phyloP scores from a whole-genome alignment of 2,113 vertebrate species.

The Vulpes vulpes region DNA sequence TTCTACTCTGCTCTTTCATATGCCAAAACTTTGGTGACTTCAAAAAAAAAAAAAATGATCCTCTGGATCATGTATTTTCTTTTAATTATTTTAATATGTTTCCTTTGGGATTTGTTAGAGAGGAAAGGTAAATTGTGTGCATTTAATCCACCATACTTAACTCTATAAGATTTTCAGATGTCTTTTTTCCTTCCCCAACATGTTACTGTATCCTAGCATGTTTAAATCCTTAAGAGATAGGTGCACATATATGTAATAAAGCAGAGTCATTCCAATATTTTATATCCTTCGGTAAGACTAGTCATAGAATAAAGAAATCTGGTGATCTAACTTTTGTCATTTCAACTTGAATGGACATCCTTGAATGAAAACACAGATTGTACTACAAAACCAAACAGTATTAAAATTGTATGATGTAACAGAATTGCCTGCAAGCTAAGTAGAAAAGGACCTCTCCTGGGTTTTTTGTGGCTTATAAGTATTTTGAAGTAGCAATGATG shows the following conservation, averaged over 20 bases:
- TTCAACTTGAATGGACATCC: conserved; percentile 73
- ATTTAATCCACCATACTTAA: neutral
- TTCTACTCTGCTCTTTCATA: neutral
- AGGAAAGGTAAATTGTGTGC: neutral
- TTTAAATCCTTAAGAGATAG: conserved; percentile 79
- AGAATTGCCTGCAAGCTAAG: conserved; percentile 49
- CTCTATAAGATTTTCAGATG: conserved; percentile 5
- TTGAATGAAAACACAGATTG: conserved; percentile 66
- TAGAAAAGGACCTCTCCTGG: neutral
- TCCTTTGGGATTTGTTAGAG: neutral
- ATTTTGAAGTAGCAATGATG: conserved; percentile 43
- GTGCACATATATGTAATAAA: conserved; percentile 78
- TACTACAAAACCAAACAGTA: conserved; percentile 77
- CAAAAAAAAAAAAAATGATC: neutral
- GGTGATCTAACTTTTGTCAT: conserved; percentile 66
- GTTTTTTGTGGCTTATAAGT: conserved; percentile 69
- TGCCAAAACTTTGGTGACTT: neutral
- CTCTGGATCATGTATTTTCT: neutral
- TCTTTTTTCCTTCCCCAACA: conserved; percentile 23
- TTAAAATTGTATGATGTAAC: conserved; percentile 68
- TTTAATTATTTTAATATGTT: neutral
- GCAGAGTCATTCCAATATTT: conserved; percentile 80
- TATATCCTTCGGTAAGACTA: conserved; percentile 81
- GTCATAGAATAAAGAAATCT: conserved; percentile 79
- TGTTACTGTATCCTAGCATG: conserved; percentile 38